phyloP scores from a whole-genome alignment of 2,113 vertebrate species.

The Procapra przewalskii region DNA sequence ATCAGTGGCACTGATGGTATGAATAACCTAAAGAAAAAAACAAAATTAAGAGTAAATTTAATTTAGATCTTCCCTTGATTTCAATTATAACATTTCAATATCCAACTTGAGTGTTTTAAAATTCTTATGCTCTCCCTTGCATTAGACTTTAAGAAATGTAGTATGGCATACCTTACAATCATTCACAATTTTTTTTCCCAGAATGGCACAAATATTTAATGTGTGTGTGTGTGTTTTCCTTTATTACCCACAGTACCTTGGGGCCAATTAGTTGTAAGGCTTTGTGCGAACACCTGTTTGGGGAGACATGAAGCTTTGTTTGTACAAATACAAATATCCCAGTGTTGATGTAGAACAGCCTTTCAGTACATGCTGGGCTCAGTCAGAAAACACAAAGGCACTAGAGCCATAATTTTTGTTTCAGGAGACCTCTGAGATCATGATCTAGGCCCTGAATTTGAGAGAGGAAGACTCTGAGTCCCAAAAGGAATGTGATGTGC shows the following conservation, averaged over 20 bases:
- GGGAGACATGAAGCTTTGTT: not conserved
- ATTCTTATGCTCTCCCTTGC: not conserved
- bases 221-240: not conserved
- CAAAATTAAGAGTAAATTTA: conserved; percentile 53
- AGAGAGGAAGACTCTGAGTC: not conserved
- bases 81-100: conserved; percentile 39
- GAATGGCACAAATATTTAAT: not conserved
- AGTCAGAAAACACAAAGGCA: not conserved
- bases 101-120: conserved; percentile 3
- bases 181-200: conserved; percentile 7
- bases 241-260: not conserved
- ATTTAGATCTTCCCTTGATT: not conserved
- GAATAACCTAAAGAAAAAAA: conserved; percentile 89
- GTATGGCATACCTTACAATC: not conserved
- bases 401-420: not conserved
- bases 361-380: not conserved
- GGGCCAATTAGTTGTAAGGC: not conserved
- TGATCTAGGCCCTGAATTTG: not conserved
- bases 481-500: not conserved
- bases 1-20: conserved; percentile 94
- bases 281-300: conserved; percentile 24
- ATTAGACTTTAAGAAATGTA: conserved; percentile 29
- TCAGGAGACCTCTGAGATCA: not conserved
- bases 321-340: not conserved
- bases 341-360: not conserved